phyloP scores from a whole-genome alignment of 1,140 invertebrate species.

The Pseudomyrmex gracilis region DNA sequence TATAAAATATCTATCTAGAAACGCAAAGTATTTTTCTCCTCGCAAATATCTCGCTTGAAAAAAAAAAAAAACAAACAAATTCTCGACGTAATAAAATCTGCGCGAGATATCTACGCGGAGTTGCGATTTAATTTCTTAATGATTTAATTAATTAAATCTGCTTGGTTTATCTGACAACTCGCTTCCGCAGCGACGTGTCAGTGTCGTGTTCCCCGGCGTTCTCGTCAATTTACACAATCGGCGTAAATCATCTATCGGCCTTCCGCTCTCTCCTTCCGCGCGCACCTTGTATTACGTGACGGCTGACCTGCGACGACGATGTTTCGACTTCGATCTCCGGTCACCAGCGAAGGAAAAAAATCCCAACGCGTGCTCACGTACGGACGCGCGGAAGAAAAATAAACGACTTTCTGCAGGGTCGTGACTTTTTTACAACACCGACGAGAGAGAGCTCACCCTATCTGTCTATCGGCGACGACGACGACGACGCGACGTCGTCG shows the following conservation, averaged over 20 bases:
- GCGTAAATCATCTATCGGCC: neutral
- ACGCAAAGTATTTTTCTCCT: neutral
- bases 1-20: neutral
- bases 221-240: neutral
- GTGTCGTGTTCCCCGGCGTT: neutral
- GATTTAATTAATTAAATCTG: neutral
- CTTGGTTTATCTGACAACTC: neutral
- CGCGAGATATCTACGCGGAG: neutral
- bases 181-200: neutral
- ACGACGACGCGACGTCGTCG: neutral
- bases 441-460: slow-evolving; percentile 45
- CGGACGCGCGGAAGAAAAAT: slow-evolving; percentile 5
- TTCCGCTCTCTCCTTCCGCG: no score
- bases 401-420: slow-evolving; percentile 37
- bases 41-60: neutral
- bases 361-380: neutral
- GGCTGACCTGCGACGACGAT: no score
- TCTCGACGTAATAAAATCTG: neutral
- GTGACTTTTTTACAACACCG: slow-evolving; percentile 51
- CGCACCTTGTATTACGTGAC: neutral
- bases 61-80: neutral
- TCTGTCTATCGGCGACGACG: no score
- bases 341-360: slow-evolving; percentile 3
- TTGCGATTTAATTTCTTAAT: neutral
- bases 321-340: neutral